Evolutionary conservation across 2,797 vertebrate genomes (phyloP).

Genomic region (Myotis planiceps): DNA sequence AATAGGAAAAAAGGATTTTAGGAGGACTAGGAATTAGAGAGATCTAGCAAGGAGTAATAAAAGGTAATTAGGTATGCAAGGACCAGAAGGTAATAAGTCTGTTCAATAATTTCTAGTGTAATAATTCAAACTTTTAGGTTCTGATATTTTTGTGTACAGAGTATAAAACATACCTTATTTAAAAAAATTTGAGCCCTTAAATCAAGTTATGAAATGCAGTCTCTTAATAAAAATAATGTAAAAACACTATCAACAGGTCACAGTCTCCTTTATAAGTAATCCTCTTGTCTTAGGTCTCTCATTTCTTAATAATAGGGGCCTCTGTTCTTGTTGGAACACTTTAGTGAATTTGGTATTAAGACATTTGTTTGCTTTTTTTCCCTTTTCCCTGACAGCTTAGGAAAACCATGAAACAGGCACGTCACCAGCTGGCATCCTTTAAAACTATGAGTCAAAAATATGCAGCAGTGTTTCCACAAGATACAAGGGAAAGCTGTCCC

Average conservation of each 20-base stretch:
- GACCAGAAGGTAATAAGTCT: not conserved
- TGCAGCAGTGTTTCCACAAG: slow-evolving; percentile 83
- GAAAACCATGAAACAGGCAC: slow-evolving; percentile 89
- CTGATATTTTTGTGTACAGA: slow-evolving; percentile 39
- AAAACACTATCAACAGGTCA: not conserved
- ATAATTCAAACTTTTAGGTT: slow-evolving; percentile 18
- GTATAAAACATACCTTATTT: slow-evolving; percentile 15
- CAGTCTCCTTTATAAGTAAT: slow-evolving; percentile 28
- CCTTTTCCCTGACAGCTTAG: slow-evolving; percentile 84
- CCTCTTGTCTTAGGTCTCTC: not conserved
- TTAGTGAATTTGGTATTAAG: slow-evolving; percentile 54
- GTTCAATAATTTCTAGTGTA: not conserved
- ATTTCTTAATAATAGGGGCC: slow-evolving; percentile 41
- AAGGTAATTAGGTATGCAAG: slow-evolving; percentile 10
- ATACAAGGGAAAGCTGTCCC: slow-evolving; percentile 83
- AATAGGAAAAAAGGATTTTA: slow-evolving; percentile 4
- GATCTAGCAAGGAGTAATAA: slow-evolving; percentile 4
- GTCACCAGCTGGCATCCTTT: slow-evolving; percentile 90
- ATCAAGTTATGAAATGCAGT: not conserved
- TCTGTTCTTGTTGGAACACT: slow-evolving; percentile 69
- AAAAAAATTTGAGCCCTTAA: slow-evolving; percentile 41
- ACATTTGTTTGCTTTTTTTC: slow-evolving; percentile 61
- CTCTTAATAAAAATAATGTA: slow-evolving; percentile 15
- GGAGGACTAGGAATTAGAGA: not conserved
- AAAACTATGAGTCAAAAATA: slow-evolving; percentile 81